A percentile compares a stretch with the other conserved stretches of the same genome.
phyloP scores from a whole-genome alignment of 2,113 vertebrate species.

The Podilymbus podiceps region DNA sequence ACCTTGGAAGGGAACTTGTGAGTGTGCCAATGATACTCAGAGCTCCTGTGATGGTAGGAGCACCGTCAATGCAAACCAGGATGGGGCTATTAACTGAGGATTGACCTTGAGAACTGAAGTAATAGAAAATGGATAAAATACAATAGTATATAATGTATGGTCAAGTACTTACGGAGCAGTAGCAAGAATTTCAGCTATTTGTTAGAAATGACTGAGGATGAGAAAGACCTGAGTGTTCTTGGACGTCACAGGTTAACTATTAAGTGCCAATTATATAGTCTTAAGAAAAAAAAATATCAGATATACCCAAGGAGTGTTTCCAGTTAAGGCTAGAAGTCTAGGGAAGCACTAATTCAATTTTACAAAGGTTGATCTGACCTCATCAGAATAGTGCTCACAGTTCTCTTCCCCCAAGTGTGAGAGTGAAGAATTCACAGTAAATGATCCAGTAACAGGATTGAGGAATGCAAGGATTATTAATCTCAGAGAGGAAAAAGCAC shows the following conservation, averaged over 20 bases:
- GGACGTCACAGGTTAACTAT: background rate
- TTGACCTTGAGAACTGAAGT: constrained; percentile 20
- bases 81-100: background rate
- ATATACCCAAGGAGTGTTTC: background rate
- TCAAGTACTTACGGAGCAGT: background rate
- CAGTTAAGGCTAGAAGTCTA: background rate
- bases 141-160: background rate
- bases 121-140: background rate
- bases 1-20: constrained; percentile 1
- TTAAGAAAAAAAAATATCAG: background rate
- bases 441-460: background rate
- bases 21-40: background rate
- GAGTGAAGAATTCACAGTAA: background rate
- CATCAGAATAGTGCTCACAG: background rate
- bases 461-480: background rate
- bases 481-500: background rate
- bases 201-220: background rate
- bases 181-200: background rate
- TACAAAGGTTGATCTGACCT: background rate
- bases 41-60: background rate
- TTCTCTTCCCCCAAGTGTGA: background rate
- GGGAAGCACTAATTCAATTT: background rate
- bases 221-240: background rate
- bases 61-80: background rate
- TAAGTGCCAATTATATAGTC: background rate